Percentiles rank a stretch among this genome's conserved stretches.
Conservation (phyloP, 2,888 invertebrate species). For the Diarsia rubi region DNA sequence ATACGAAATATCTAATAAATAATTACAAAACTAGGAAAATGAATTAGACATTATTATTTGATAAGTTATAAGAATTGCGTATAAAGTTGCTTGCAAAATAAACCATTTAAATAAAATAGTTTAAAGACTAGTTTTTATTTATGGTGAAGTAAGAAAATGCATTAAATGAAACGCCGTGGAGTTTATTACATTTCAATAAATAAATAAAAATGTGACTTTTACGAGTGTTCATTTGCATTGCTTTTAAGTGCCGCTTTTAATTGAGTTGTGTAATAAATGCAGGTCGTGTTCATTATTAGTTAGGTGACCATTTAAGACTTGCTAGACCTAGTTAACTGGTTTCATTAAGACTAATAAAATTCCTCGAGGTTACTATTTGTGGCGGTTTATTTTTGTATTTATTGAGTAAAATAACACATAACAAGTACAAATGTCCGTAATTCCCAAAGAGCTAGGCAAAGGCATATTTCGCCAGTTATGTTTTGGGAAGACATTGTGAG, state of each 20-base stretch:
- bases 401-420: not conserved
- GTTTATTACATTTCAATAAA: conserved; percentile 65
- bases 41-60: conserved; percentile 11
- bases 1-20: conserved; percentile 30
- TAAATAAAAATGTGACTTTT: conserved; percentile 60
- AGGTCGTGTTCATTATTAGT: conserved; percentile 16
- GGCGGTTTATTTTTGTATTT: not conserved
- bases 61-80: conserved; percentile 21
- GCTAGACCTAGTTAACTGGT: not conserved
- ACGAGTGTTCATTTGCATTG: conserved; percentile 69
- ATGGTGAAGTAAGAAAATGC: conserved; percentile 40
- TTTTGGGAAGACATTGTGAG: no score
- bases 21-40: conserved; percentile 30
- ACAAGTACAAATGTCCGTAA: no score
- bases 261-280: conserved; percentile 60
- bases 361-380: not conserved
- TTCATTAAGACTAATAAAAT: not conserved
- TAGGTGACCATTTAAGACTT: conserved; percentile 22
- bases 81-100: conserved; percentile 16
- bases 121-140: conserved; percentile 10
- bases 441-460: no score
- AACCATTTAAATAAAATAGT: conserved; percentile 4
- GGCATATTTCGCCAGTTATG: not conserved
- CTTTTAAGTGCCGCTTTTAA: conserved; percentile 64
- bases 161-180: conserved; percentile 53